Base-by-base conservation (phyloP, 2,113 vertebrate species). In the Thalassarche chlororhynchos region DNA sequence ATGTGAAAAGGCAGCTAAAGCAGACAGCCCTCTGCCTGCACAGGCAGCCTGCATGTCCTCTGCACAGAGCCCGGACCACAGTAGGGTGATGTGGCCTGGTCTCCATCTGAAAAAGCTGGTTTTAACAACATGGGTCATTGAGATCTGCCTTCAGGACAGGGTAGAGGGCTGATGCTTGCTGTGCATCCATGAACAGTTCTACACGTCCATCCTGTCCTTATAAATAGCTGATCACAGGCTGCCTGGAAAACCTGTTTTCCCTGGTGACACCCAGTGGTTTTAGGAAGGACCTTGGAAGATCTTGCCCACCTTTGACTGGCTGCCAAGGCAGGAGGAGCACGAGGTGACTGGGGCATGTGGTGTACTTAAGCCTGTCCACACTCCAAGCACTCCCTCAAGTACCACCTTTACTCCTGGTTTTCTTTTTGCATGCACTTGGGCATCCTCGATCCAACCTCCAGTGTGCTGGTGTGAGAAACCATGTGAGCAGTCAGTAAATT, bases 371-470 rank as follows among this genome's bases (percentile, higher is more conserved):
- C 18, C 34, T 44, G 26, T 54, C 20, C 7, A 1, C 19, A 13
- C 16, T 19, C 36, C 1, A 4, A 26, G 21, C 0, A 0, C 44
- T 66, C 51, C 47, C 28, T 83, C 25, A 83, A 34, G 57, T 28
- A 55, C 14, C 0, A 1, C 9, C 9, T 42, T 29, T 19, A 26
- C 23, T 51, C 36, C 47, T 40, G 21, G 9, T 36, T 85, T 82
- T 49, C 47, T 42, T n/a, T 64, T 36, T 49, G 57, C 36, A 19
- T 65, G 60, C 6, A 2, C 55, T 65, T 0, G 3, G 23, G 17
- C 19, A 54, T 38, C 49, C 21, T 46, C 0, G 2, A 14, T 51
- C 15, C 66, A 46, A 5, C 6, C 55, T 29, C 61, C 46, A 52
- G 34, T 10, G 26, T 40, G 58, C 29, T 61, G n/a, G 5, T 36